Evolutionary conservation across 2,113 vertebrate genomes (phyloP).

Genomic region (Australoheros scitulus): DNA sequence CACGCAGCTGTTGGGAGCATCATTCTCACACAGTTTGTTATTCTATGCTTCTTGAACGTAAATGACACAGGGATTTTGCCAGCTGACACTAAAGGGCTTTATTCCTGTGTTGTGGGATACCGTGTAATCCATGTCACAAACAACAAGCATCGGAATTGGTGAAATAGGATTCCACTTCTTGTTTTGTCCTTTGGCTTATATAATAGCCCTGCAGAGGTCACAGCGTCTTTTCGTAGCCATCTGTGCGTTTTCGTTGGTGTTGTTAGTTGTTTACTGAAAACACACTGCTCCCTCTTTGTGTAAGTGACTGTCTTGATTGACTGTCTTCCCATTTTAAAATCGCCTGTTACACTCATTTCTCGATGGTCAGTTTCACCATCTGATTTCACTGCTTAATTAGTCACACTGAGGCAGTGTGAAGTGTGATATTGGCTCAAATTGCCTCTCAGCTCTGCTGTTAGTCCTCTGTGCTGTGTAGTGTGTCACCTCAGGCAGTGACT

Average conservation of each 20-base stretch:
- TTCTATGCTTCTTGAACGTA: conserved; percentile 20
- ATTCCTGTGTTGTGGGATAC: conserved; percentile 40
- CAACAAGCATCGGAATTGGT: conserved; percentile 38
- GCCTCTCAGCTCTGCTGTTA: conserved; percentile 59
- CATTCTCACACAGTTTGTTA: conserved; percentile 20
- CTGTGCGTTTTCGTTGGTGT: background rate
- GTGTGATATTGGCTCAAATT: conserved; percentile 72
- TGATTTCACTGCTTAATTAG: conserved; percentile 74
- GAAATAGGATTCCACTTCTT: conserved; percentile 57
- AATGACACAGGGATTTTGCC: conserved; percentile 41
- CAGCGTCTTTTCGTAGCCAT: conserved; percentile 29
- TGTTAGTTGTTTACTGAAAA: conserved; percentile 11
- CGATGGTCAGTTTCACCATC: conserved; percentile 66
- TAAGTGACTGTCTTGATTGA: conserved; percentile 31
- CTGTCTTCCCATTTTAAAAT: conserved; percentile 37
- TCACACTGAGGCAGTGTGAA: conserved; percentile 64
- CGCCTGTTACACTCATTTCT: conserved; percentile 57
- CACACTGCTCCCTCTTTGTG: background rate
- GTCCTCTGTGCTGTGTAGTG: conserved; percentile 60
- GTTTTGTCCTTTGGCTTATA: conserved; percentile 47
- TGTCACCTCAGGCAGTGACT: conserved; percentile 65
- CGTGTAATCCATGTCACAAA: conserved; percentile 43
- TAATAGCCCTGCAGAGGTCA: conserved; percentile 47
- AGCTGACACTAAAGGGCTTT: conserved; percentile 18
- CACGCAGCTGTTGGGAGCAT: conserved; percentile 9